A percentile compares a stretch with the other conserved stretches of the same genome.
phyloP scores from a whole-genome alignment of 2,888 invertebrate species.

The Lampropteryx suffumata region DNA sequence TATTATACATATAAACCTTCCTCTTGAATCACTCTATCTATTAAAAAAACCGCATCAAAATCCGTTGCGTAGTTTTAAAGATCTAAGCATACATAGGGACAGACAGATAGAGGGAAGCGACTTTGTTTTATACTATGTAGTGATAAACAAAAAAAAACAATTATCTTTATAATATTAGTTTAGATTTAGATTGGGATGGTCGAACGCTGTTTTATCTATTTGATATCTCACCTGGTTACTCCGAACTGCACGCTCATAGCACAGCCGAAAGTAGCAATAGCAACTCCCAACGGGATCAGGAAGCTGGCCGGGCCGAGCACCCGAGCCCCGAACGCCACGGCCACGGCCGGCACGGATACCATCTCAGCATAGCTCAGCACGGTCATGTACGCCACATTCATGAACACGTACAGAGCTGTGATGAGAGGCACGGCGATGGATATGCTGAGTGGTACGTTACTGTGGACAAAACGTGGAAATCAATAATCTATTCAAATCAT shows the following conservation, averaged over 20 bases:
- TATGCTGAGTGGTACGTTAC: conserved; percentile 91
- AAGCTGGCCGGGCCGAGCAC: conserved; percentile 86
- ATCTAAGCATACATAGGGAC: no score
- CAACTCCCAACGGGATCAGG: conserved; percentile 89
- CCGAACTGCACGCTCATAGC: conserved; percentile 90
- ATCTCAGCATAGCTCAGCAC: conserved; percentile 89
- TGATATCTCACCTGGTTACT: conserved; percentile 83
- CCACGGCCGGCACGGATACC: conserved; percentile 89
- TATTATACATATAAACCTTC: no score
- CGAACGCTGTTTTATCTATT: no score
- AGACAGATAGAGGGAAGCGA: no score
- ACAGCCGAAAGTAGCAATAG: conserved; percentile 90
- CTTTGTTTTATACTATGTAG: no score
- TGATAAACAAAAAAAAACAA: no score
- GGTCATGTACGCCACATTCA: conserved; percentile 94
- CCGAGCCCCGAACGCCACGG: conserved; percentile 87
- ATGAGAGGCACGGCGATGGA: conserved; percentile 91
- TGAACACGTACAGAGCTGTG: conserved; percentile 90
- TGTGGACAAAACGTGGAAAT: conserved; percentile 52
- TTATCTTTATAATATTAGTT: no score
- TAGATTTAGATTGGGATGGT: no score
- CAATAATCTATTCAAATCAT: no score
- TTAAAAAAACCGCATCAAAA: no score
- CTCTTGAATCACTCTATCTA: no score
- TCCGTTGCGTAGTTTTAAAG: no score